Conservation (phyloP, 2,888 invertebrate species). For the Xestia ashworthii region DNA sequence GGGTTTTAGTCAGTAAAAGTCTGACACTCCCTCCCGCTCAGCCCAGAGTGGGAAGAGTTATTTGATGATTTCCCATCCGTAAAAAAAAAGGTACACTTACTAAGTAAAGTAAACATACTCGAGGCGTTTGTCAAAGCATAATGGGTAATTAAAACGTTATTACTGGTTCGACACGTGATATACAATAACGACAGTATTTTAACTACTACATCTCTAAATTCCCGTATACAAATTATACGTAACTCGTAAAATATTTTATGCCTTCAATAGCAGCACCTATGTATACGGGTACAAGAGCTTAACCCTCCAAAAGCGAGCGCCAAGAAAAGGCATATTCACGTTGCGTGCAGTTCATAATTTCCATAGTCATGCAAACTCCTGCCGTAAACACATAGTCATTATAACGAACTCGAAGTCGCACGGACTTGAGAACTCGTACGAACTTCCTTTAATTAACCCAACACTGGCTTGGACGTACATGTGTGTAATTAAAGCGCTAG, state of each 20-base stretch:
- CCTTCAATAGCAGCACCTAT: background rate
- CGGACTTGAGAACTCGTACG: constrained; percentile 60
- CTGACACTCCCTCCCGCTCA: too few species aligned
- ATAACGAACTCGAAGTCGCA: constrained; percentile 61
- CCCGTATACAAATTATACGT: constrained; percentile 18
- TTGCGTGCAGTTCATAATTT: constrained; percentile 74
- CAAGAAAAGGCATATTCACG: constrained; percentile 53
- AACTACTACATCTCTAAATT: constrained; percentile 5
- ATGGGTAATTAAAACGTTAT: constrained; percentile 25
- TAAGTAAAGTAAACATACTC: background rate
- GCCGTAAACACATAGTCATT: constrained; percentile 63
- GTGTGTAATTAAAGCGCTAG: constrained; percentile 63
- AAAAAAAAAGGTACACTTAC: background rate
- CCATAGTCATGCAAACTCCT: constrained; percentile 70
- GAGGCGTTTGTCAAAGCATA: background rate
- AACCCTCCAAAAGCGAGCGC: constrained; percentile 31
- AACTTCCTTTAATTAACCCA: constrained; percentile 72
- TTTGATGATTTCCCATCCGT: too few species aligned
- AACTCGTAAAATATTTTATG: constrained; percentile 17
- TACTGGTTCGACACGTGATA: constrained; percentile 6
- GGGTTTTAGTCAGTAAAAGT: too few species aligned
- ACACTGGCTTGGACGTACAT: constrained; percentile 61
- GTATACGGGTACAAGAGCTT: constrained; percentile 3
- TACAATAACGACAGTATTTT: constrained; percentile 8
- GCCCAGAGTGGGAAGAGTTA: too few species aligned